These are phyloP conservation scores for Drosophila tanythrix DNA, from an alignment of 2,888 invertebrate genomes.

Conservation along the genomic window DNA sequence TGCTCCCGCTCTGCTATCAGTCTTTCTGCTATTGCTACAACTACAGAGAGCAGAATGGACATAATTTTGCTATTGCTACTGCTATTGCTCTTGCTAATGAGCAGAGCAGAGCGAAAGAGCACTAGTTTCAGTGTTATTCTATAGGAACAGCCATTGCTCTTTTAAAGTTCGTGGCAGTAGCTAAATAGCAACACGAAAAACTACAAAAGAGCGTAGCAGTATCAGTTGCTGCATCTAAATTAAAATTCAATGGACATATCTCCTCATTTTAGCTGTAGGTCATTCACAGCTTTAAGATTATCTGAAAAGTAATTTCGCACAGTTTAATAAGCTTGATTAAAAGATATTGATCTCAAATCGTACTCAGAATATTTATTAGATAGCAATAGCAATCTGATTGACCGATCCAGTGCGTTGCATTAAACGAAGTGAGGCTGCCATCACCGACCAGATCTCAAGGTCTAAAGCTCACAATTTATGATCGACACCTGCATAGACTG, in stretches of 20 bases:
- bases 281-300: not conserved
- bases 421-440: not conserved
- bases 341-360: not conserved
- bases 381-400: not conserved
- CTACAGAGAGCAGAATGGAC: not conserved
- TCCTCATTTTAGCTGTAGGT: not conserved
- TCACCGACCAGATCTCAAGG: constrained; percentile 5
- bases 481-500: constrained; percentile 23
- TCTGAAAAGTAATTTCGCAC: not conserved
- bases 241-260: not conserved
- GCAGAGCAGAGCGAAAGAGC: not conserved
- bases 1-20: not conserved
- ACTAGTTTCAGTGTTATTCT: not conserved
- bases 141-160: not conserved
- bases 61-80: not conserved
- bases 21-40: not conserved
- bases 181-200: not conserved
- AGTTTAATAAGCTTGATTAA: not conserved
- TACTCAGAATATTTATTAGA: not conserved
- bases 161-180: not conserved
- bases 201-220: not conserved
- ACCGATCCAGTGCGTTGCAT: not conserved
- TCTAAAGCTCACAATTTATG: constrained; percentile 20
- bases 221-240: not conserved
- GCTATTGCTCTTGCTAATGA: not conserved